phyloP scores from a whole-genome alignment of 2,113 vertebrate species.

The Capreolus pygargus region DNA sequence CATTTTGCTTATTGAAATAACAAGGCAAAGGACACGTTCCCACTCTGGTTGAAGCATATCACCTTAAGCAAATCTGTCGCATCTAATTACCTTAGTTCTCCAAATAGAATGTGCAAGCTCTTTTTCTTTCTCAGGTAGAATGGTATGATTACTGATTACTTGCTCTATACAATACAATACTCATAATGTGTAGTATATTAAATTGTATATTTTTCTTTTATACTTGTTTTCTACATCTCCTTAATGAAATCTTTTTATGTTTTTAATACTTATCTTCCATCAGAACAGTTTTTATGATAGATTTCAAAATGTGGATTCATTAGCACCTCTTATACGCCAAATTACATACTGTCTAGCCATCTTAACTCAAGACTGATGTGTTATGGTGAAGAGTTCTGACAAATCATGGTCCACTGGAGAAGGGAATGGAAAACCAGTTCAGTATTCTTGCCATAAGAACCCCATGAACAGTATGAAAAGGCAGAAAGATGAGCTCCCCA shows the following conservation, averaged over 20 bases:
- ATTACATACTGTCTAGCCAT: neutral
- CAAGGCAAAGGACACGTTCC: neutral
- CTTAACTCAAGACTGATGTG: neutral
- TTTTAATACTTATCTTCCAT: neutral
- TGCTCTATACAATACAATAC: neutral
- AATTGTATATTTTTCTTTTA: neutral
- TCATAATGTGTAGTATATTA: neutral
- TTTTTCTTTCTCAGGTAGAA: neutral
- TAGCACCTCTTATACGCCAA: neutral
- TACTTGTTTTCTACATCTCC: neutral
- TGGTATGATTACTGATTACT: neutral
- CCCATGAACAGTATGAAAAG: too few relatives aligned
- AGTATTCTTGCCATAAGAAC: too few relatives aligned
- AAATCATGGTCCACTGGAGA: too few relatives aligned
- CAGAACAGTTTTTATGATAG: neutral
- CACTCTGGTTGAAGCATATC: neutral
- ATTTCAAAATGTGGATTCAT: neutral
- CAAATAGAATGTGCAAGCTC: neutral
- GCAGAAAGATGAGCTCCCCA: too few relatives aligned
- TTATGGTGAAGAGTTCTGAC: too few relatives aligned
- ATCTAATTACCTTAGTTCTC: neutral
- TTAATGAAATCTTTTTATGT: neutral
- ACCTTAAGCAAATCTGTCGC: neutral
- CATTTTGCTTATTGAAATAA: neutral
- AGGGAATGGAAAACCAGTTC: too few relatives aligned